A percentile compares a stretch with the other conserved stretches of the same genome.
Evolutionary conservation across 2,797 vertebrate genomes (phyloP).

Genomic region (Pangasius larnaudii): DNA sequence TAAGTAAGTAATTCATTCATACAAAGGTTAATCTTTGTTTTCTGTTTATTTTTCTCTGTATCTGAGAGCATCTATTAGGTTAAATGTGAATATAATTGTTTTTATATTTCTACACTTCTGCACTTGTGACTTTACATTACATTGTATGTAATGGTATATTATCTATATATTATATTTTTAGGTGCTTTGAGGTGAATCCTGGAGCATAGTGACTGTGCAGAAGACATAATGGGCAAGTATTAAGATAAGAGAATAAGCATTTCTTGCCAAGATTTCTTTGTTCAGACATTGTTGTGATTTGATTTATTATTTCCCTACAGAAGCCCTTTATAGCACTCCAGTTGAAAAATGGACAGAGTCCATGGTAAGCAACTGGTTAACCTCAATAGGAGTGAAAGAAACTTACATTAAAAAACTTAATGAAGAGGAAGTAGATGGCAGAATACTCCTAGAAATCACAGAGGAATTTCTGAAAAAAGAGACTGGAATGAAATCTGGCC

Average conservation of each 20-base stretch:
- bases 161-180: background rate
- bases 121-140: background rate
- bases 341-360: conserved; percentile 75
- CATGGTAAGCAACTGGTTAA: conserved; percentile 79
- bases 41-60: background rate
- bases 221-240: conserved; percentile 55
- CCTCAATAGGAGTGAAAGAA: conserved; percentile 74
- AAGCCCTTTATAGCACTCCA: conserved; percentile 48
- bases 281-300: background rate
- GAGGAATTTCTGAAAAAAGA: conserved; percentile 71
- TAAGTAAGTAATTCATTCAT: background rate
- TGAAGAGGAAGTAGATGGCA: conserved; percentile 78
- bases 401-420: conserved; percentile 71
- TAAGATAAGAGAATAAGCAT: background rate
- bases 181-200: background rate
- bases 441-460: conserved; percentile 67
- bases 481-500: conserved; percentile 78
- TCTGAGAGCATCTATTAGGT: background rate
- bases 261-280: background rate
- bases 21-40: background rate
- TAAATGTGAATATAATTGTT: background rate
- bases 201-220: background rate
- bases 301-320: conserved; percentile 41
- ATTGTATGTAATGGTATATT: background rate
- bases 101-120: background rate